phyloP scores from a whole-genome alignment of 2,797 vertebrate genomes.

The Cetoscarus ocellatus region DNA sequence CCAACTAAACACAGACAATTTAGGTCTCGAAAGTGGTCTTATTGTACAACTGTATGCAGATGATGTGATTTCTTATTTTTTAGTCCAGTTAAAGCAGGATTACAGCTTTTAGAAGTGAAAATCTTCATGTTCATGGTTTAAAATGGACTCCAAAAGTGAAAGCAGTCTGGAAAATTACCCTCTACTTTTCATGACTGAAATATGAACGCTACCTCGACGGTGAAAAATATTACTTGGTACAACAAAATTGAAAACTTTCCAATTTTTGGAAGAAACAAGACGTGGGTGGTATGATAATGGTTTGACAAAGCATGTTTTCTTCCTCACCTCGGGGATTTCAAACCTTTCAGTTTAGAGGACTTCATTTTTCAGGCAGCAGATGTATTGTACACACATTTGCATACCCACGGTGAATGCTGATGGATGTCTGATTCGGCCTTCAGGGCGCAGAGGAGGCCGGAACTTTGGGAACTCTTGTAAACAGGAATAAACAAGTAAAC shows the following conservation, averaged over 20 bases:
- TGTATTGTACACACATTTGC: background rate
- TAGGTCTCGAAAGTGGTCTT: too few species aligned
- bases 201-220: background rate
- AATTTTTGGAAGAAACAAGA: background rate
- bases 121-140: too few species aligned
- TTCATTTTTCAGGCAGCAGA: background rate
- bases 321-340: background rate
- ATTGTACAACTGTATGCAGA: too few species aligned
- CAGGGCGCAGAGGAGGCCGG: background rate
- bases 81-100: too few species aligned
- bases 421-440: background rate
- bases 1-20: too few species aligned
- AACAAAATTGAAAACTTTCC: background rate
- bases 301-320: background rate
- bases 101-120: too few species aligned
- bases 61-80: too few species aligned
- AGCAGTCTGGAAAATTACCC: too few species aligned
- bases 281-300: constrained; percentile 7
- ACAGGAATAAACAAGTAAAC: background rate
- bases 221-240: background rate
- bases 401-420: background rate
- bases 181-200: background rate
- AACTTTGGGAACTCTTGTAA: background rate
- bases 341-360: background rate
- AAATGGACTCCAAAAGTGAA: too few species aligned